Evolutionary conservation across 2,113 vertebrate species (phyloP).

Genomic region (Parus major): DNA sequence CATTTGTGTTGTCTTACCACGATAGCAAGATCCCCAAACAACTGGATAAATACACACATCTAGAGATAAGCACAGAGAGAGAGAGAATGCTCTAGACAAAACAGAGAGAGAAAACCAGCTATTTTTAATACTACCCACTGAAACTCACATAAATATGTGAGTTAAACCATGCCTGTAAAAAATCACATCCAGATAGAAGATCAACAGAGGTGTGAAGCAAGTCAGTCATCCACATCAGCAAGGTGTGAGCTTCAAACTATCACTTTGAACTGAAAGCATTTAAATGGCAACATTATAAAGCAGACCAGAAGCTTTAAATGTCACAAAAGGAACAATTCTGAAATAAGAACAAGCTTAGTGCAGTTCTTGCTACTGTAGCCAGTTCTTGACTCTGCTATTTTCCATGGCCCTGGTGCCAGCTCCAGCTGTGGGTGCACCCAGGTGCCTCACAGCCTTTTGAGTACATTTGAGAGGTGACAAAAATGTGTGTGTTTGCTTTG

Average conservation of each 20-base stretch:
- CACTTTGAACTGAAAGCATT: not conserved
- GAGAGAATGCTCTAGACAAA: not conserved
- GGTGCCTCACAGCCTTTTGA: not conserved
- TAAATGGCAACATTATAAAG: not conserved
- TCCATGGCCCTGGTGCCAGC: not conserved
- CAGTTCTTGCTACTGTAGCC: not conserved
- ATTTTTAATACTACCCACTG: not conserved
- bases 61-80: not conserved
- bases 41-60: not conserved
- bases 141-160: not conserved
- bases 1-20: not conserved
- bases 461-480: not conserved
- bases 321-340: not conserved
- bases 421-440: not conserved
- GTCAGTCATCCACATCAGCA: not conserved
- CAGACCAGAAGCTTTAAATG: not conserved
- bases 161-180: not conserved
- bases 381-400: not conserved
- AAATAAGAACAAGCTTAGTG: not conserved
- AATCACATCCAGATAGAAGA: not conserved
- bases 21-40: rapidly evolving
- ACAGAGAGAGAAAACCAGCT: not conserved
- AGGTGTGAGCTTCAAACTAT: not conserved
- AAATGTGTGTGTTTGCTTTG: not conserved
- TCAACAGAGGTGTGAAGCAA: not conserved